phyloP scores from a whole-genome alignment of 53 echinoderm and acorn worm species.

The Patiria pectinifera region DNA sequence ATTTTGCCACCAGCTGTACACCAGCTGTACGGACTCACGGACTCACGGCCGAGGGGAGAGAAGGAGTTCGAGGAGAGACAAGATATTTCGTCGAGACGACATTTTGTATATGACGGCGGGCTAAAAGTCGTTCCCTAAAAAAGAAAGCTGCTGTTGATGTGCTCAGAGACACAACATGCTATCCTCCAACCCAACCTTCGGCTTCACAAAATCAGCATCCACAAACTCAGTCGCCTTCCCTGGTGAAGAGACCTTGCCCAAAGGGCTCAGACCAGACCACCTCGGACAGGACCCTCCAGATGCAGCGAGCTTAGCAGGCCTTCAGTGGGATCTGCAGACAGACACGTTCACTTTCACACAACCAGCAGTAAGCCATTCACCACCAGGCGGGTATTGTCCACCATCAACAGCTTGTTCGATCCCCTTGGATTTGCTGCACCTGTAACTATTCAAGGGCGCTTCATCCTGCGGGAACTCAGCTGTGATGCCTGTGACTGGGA shows the following conservation, averaged over 20 bases:
- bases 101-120: conserved; percentile 82
- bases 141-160: conserved; percentile 20
- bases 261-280: conserved; percentile 54
- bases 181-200: conserved; percentile 61
- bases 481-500: conserved; percentile 42
- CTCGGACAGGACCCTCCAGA: conserved; percentile 35
- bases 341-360: conserved; percentile 53
- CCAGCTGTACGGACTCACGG: conserved; percentile 55
- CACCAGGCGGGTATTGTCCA: conserved; percentile 63
- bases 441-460: conserved; percentile 38
- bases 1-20: conserved; percentile 57
- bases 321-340: conserved; percentile 51
- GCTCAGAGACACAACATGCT: conserved; percentile 36
- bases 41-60: conserved; percentile 48
- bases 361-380: conserved; percentile 54
- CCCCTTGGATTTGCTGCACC: conserved; percentile 69
- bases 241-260: conserved; percentile 57
- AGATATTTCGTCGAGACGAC: conserved; percentile 57
- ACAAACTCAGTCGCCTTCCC: conserved; percentile 58
- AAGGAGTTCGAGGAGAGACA: conserved; percentile 20
- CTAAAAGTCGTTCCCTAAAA: conserved; percentile 38
- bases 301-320: conserved; percentile 54
- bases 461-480: conserved; percentile 46
- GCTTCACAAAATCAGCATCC: conserved; percentile 78
- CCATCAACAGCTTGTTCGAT: conserved; percentile 63